Evolutionary conservation across 2,797 vertebrate species (phyloP).

Genomic region (Masticophis lateralis): DNA sequence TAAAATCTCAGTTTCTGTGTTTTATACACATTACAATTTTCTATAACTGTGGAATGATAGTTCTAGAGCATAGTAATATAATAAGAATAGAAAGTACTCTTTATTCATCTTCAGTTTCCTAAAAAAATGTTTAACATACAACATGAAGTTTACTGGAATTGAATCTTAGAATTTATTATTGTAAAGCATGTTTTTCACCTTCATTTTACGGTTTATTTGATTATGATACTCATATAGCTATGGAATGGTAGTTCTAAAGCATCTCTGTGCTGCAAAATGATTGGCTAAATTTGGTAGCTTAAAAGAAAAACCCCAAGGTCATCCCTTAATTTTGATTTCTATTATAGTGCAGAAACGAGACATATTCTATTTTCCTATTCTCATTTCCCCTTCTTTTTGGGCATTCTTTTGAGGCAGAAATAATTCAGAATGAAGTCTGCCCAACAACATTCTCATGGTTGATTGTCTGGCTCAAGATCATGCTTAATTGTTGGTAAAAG

Average conservation of each 20-base stretch:
- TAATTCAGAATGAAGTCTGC: not conserved
- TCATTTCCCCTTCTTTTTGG: not conserved
- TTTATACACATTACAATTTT: not conserved
- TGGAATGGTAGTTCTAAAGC: not conserved
- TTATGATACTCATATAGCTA: not conserved
- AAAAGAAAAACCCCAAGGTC: not conserved
- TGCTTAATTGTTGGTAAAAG: not conserved
- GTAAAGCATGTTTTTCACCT: not conserved
- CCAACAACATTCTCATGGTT: not conserved
- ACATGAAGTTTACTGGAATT: not conserved
- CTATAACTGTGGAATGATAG: not conserved
- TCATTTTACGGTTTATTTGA: not conserved
- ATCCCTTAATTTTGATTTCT: not conserved
- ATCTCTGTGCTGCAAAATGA: not conserved
- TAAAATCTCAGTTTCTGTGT: not conserved
- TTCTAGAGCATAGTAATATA: not conserved
- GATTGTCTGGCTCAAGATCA: fast-evolving
- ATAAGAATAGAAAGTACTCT: not conserved
- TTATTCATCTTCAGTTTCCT: not conserved
- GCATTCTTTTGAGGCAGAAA: not conserved
- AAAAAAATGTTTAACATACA: not conserved
- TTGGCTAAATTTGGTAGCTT: not conserved
- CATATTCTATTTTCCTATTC: not conserved
- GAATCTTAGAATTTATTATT: not conserved
- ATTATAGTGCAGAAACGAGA: not conserved